Percentiles rank a stretch among this genome's conserved stretches.
Evolutionary conservation across 1,140 invertebrate genomes (phyloP).

Genomic region (Andricus grossulariae): DNA sequence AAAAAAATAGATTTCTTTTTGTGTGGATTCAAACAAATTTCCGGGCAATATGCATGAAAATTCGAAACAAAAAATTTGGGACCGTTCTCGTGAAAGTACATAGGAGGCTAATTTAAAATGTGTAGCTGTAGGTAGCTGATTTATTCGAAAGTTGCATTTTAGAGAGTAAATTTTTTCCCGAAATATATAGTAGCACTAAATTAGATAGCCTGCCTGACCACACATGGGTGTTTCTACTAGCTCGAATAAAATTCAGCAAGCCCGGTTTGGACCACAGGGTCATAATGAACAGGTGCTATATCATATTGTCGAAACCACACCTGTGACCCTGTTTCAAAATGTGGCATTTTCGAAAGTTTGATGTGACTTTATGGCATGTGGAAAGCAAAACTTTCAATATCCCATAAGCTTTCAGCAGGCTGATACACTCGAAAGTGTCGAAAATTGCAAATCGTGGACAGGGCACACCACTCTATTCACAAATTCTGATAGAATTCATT

Average conservation of each 20-base stretch:
- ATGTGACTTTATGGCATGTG: conserved; percentile 15
- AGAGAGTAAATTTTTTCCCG: not conserved
- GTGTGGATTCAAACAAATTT: too few species aligned
- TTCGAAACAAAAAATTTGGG: too few species aligned
- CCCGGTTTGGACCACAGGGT: conserved; percentile 16
- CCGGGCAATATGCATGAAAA: too few species aligned
- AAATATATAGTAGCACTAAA: conserved; percentile 12
- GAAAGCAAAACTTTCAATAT: conserved; percentile 18
- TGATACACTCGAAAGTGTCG: not conserved
- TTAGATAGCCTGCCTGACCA: conserved; percentile 6
- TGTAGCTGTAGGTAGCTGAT: not conserved
- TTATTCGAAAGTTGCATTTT: conserved; percentile 13
- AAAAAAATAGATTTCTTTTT: too few species aligned
- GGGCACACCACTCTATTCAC: too few species aligned
- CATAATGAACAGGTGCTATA: conserved; percentile 25
- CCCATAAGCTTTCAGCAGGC: not conserved
- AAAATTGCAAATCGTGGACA: not conserved
- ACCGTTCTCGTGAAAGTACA: too few species aligned
- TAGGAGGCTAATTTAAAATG: conserved; percentile 6
- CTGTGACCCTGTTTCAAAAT: conserved; percentile 27
- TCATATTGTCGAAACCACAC: conserved; percentile 29
- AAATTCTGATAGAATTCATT: too few species aligned
- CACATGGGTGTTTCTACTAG: conserved; percentile 3
- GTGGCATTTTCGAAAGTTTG: conserved; percentile 12
- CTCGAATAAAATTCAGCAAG: conserved; percentile 8